Conservation (phyloP, 2,888 invertebrate species). For the Globia sparganii region DNA sequence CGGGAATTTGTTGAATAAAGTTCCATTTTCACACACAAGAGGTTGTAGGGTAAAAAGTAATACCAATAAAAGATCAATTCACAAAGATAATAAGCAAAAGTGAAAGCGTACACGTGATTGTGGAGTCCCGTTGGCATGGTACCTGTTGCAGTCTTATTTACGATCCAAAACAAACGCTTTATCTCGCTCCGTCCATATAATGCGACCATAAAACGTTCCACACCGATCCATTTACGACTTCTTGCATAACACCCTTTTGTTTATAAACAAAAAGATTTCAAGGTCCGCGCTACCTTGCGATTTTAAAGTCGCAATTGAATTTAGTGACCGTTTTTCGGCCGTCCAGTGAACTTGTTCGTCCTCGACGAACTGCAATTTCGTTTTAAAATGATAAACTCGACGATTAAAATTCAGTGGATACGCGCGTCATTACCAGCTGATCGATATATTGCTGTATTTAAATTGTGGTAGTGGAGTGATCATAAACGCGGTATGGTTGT, state of each 20-base stretch:
- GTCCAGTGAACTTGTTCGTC: conserved; percentile 74
- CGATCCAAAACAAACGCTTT: conserved; percentile 90
- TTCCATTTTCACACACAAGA: conserved; percentile 44
- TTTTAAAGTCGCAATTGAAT: conserved; percentile 72
- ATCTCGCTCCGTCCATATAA: conserved; percentile 88
- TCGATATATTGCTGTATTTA: conserved; percentile 73
- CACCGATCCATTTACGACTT: conserved; percentile 80
- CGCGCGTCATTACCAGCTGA: conserved; percentile 67
- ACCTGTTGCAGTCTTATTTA: conserved; percentile 91
- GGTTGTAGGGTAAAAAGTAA: conserved; percentile 50
- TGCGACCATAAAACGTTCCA: conserved; percentile 88
- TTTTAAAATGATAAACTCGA: conserved; percentile 66
- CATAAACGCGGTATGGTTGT: conserved; percentile 73
- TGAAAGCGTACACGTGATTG: conserved; percentile 88
- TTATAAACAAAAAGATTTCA: conserved; percentile 89
- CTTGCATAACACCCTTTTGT: conserved; percentile 89
- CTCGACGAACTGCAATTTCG: conserved; percentile 52
- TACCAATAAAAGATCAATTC: conserved; percentile 79
- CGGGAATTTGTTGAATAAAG: conserved; percentile 36
- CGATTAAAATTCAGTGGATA: conserved; percentile 80
- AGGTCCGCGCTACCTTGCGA: conserved; percentile 82
- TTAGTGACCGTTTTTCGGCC: conserved; percentile 80
- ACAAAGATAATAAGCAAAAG: conserved; percentile 86
- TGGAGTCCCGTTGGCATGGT: conserved; percentile 87
- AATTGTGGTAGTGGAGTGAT: conserved; percentile 67